Evolutionary conservation across 1,140 invertebrate species (phyloP), one percentile per base, ranked within the genome.

Genomic region (Diachasma alloeum): DNA sequence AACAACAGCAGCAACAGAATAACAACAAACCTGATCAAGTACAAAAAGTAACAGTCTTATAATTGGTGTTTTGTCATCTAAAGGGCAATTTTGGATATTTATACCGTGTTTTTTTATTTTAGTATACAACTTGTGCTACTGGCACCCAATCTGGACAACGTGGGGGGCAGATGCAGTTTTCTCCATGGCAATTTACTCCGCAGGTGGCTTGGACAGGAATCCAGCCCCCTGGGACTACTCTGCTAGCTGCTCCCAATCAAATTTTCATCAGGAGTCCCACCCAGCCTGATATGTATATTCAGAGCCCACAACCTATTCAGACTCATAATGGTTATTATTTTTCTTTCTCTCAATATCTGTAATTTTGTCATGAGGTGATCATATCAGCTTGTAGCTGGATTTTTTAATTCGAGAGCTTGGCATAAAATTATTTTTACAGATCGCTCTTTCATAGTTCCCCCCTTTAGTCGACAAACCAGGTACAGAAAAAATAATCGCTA

Each of bases 201-300:
- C 92, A 94, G 88, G 91, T 94, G 83, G 93, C 94, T 93, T 87
- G 93, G 82, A 92, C 92, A 46, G 94, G 91, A 37, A 77, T 96
- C 24, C 94, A 94, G 78, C 92, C 93, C 9, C 92, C 92, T 42
- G 75, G 75, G n/a, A 89, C 92, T 3, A 84, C 95, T 0, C 87
- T 94, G 4, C 87, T 89, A 4, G 91, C 92, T 3, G 87, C 92
- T 0, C 93, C 93, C 4, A 96, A 96, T 89, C 94, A 94, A 26
- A 96, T 96, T 81, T 96, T 97, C 81, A 96, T 97, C 79, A 88
- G 96, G 74, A 94, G 95, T 9, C 91, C 92, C 3, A 87, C 90
- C 0, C 95, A 96, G 81, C 93, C 93, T 11, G 95, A 96, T 84
- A 96, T 97, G 94, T 96, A 96, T 81, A 96, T 97, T 80, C 95